A percentile compares a stretch with the other conserved stretches of the same genome.
These are phyloP conservation scores for Hetaerina americana DNA, from an alignment of 1,140 invertebrate genomes.

Conservation along the genomic window DNA sequence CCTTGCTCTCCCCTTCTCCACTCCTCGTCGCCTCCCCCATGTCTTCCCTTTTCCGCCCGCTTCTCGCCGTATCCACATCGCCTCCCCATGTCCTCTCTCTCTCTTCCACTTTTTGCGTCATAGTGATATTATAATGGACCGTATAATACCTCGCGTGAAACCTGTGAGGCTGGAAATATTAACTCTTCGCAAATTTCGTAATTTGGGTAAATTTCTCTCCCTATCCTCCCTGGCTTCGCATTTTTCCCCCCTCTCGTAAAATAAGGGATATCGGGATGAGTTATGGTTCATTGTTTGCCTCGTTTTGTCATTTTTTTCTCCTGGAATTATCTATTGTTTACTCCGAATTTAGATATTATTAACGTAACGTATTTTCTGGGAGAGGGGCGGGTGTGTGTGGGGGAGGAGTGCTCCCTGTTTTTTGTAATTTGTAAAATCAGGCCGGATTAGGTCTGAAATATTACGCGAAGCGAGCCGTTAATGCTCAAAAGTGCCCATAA, in stretches of 20 bases:
- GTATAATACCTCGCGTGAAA: background rate
- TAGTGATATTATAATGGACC: background rate
- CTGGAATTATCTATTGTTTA: background rate
- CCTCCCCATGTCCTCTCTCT: background rate
- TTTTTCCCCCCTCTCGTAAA: background rate
- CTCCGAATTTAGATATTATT: background rate
- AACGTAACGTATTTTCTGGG: background rate
- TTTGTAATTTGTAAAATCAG: background rate
- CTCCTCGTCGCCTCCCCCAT: background rate
- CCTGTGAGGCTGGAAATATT: background rate
- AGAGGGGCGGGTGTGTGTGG: background rate
- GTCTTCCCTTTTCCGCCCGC: background rate
- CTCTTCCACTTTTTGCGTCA: background rate
- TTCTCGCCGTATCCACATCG: background rate
- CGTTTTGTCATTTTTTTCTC: background rate
- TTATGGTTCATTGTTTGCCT: background rate
- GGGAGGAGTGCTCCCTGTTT: background rate
- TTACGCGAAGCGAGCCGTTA: too few relatives aligned
- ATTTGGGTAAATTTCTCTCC: background rate
- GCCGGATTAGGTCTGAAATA: background rate
- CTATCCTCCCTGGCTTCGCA: background rate
- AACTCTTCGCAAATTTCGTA: background rate
- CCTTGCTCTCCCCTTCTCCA: too few relatives aligned
- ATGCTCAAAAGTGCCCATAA: too few relatives aligned
- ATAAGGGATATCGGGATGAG: background rate